Evolutionary conservation across 2,797 vertebrate genomes (phyloP).

Genomic region (Gadopsis marmoratus): DNA sequence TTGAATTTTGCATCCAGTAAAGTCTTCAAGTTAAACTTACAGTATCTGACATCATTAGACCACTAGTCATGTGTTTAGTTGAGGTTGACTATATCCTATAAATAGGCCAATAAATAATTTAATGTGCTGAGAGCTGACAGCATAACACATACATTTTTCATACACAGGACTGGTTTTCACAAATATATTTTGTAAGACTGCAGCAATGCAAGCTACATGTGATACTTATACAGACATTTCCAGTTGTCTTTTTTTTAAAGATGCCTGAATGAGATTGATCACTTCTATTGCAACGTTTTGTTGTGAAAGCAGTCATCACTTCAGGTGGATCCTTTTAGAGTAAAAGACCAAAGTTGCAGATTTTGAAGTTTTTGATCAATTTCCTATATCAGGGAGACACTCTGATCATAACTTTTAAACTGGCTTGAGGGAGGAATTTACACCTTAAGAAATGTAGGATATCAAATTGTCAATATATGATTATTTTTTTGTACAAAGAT

Average conservation of each 20-base stretch:
- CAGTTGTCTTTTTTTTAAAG: neutral
- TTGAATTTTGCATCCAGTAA: neutral
- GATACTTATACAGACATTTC: neutral
- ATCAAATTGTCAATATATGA: too few relatives aligned
- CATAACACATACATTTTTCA: conserved; percentile 80
- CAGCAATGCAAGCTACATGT: conserved; percentile 13
- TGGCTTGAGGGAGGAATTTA: neutral
- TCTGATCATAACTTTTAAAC: neutral
- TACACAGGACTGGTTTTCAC: conserved; percentile 45
- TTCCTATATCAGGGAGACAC: neutral
- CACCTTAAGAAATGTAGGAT: neutral
- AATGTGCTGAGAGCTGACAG: conserved; percentile 53
- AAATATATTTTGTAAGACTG: conserved; percentile 51
- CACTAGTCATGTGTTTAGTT: conserved; percentile 40
- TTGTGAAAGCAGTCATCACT: neutral
- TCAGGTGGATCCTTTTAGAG: conserved; percentile 10
- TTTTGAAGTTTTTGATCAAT: conserved; percentile 2
- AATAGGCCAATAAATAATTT: conserved; percentile 82
- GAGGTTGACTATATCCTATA: conserved; percentile 62
- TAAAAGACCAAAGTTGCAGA: neutral
- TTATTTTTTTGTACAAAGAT: neutral
- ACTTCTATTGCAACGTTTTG: neutral
- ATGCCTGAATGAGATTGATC: neutral
- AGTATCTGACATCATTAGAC: conserved; percentile 32
- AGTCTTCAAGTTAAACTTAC: neutral